Evolutionary conservation across 2,113 vertebrate species (phyloP), one percentile per base, ranked within the genome.

Genomic region (Zosterops lateralis): DNA sequence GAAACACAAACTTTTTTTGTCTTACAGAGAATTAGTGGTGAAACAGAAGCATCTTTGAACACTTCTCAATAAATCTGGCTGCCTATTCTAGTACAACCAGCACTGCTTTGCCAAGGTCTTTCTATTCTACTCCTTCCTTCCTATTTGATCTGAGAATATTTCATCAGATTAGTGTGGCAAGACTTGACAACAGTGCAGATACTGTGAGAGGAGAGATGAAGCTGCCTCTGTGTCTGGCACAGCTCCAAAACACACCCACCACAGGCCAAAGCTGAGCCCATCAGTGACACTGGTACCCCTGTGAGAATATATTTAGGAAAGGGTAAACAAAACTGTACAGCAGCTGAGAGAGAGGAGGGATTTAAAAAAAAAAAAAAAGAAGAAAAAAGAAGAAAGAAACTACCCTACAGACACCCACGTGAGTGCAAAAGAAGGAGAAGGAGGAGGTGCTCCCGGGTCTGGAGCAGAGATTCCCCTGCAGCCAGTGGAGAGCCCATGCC

Each of bases 361-460:
- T 62, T 9, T 5, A 56, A 40, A 34, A 34, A 44, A n/a, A 29
- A 50, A n/a, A 44, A 50, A 34, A 5, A 6, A 26, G 1, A 40
- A 31, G 31, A 14, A 40, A 38, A 32, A 38, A 31, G 9, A 16
- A 25, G 1, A 38, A 62, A 48, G 4, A 21, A 57, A 65, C 60
- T 45, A n/a, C 47, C 7, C 40, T 61, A 22, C 29, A 70, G n/a
- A 40, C 25, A 64, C 3, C 8, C 12, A 70, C 0, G 0, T n/a
- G 14, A 73, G 50, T 12, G 9, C 9, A 75, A 67, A 81, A 26
- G 7, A 60, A 26, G 7, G 14, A 70, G 26, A 6, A 58, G 38
- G 6, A 90, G 9, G 21, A 76, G 25, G 26, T 21, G 11, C 29
- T 58, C 13, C 54, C 68, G 20, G 4, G 6, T 4, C 53, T 9